Conservation (phyloP, 2,113 vertebrate genomes). For the Semnornis frantzii region DNA sequence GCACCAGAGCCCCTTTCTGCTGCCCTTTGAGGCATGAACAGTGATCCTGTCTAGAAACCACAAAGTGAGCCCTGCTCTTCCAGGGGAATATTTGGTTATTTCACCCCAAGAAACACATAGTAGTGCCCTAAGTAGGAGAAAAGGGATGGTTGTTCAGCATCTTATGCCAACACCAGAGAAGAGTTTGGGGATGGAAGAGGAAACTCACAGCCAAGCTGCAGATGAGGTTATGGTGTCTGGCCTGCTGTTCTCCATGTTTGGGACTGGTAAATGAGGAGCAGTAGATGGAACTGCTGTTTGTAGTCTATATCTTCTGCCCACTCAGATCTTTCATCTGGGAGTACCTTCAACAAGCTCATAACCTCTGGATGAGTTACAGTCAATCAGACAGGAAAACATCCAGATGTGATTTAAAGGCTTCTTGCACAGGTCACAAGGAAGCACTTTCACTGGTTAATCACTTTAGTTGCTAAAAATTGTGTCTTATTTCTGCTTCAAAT, state of each 20-base stretch:
- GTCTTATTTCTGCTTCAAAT: not conserved
- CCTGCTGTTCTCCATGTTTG: not conserved
- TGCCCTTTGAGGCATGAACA: not conserved
- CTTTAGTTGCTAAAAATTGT: not conserved
- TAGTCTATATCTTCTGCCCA: not conserved
- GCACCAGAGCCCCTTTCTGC: not conserved
- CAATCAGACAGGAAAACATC: not conserved
- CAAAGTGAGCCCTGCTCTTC: fast-evolving
- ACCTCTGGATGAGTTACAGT: not conserved
- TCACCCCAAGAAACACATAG: not conserved
- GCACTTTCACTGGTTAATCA: not conserved
- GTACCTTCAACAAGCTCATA: not conserved
- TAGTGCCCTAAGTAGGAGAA: not conserved
- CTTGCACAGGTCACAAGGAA: not conserved
- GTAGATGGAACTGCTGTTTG: not conserved
- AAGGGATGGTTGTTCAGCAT: not conserved
- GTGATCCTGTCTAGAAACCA: not conserved
- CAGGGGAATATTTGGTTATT: not conserved
- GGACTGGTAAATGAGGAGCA: not conserved
- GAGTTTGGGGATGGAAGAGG: not conserved
- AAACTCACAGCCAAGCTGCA: not conserved
- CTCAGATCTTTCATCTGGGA: not conserved
- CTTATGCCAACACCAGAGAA: not conserved
- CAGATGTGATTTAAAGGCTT: not conserved
- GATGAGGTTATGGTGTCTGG: not conserved